A percentile compares a stretch with the other conserved stretches of the same genome.
These are phyloP conservation scores for Numenius phaeopus DNA, from an alignment of 2,797 vertebrate genomes.

Conservation along the genomic window DNA sequence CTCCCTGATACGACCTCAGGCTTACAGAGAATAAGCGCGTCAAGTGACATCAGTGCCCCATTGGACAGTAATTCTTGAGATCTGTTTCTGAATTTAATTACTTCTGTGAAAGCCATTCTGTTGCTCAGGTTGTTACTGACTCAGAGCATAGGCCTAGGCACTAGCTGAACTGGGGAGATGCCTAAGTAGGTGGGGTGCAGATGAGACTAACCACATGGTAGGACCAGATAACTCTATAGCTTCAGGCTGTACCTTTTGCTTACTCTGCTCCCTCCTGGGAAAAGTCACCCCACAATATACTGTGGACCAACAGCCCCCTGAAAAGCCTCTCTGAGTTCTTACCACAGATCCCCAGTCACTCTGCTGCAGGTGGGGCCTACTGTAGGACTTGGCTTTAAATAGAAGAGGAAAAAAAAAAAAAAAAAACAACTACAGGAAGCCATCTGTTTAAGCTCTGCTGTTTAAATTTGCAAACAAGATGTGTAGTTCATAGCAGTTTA, in stretches of 20 bases:
- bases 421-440: neutral
- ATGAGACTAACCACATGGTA: neutral
- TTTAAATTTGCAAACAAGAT: neutral
- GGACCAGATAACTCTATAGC: neutral
- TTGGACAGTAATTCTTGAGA: neutral
- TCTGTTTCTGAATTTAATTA: neutral
- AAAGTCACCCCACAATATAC: neutral
- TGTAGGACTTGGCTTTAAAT: neutral
- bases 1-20: neutral
- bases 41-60: neutral
- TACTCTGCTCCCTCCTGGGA: neutral
- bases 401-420: neutral
- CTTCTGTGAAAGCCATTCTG: neutral
- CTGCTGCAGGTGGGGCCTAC: neutral
- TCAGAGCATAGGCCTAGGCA: neutral
- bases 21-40: neutral
- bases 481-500: neutral
- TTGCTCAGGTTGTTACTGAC: neutral
- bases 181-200: neutral
- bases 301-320: neutral
- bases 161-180: neutral
- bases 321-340: neutral
- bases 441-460: neutral
- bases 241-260: neutral
- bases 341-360: neutral